Evolutionary conservation across 1,140 invertebrate species (phyloP).

Genomic region (Eumeta japonica): DNA sequence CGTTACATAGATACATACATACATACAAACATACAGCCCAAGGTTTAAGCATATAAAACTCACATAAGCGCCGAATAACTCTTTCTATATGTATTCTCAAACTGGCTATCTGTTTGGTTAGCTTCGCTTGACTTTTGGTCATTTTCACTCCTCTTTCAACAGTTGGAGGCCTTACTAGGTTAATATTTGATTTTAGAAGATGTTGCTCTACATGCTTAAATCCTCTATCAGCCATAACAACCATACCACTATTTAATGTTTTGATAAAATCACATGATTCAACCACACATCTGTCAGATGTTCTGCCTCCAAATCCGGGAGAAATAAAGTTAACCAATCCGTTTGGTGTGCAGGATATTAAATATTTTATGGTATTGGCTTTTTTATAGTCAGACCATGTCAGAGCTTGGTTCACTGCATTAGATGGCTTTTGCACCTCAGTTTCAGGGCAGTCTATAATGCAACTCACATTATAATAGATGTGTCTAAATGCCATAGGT

Average conservation of each 20-base stretch:
- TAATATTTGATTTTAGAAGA: constrained; percentile 1
- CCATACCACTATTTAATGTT: constrained; percentile 1
- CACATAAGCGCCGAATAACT: no score
- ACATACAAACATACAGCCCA: no score
- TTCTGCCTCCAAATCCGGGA: constrained; percentile 27
- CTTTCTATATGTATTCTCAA: no score
- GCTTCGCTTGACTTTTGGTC: no score
- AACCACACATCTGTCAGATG: constrained; percentile 20
- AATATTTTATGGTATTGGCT: no score
- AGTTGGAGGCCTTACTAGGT: constrained; percentile 3
- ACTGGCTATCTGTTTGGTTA: no score
- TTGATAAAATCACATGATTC: no score
- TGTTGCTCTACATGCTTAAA: constrained; percentile 16
- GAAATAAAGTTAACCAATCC: constrained; percentile 38
- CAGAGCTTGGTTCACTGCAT: constrained; percentile 7
- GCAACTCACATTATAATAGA: constrained; percentile 8
- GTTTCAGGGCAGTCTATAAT: constrained; percentile 11
- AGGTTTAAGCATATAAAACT: no score
- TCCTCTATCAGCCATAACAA: constrained; percentile 1
- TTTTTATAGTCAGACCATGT: no score
- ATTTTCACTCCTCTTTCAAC: constrained; percentile 5
- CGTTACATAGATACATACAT: no score
- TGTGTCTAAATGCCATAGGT: no score
- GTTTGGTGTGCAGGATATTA: no score
- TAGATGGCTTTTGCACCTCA: constrained; percentile 8